These are phyloP conservation scores for Scaeva pyrastri DNA, from an alignment of 2,888 invertebrate genomes.

Conservation along the genomic window DNA sequence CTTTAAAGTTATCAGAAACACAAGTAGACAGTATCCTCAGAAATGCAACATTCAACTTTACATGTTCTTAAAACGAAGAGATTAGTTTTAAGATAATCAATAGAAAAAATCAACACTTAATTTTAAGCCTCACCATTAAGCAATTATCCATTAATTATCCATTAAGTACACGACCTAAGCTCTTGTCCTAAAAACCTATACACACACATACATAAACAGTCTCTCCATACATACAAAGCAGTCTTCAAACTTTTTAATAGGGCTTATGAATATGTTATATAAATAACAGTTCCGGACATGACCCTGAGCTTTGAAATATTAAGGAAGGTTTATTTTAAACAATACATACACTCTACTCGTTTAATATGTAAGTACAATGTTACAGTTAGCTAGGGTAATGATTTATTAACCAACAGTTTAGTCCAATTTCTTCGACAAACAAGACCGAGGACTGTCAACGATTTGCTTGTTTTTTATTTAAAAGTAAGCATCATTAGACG, in stretches of 20 bases:
- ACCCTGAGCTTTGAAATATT: not conserved
- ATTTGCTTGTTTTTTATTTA: not conserved
- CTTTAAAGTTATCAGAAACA: too few relatives aligned
- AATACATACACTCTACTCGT: too few relatives aligned
- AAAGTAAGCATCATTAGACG: not conserved
- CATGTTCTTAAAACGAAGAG: too few relatives aligned
- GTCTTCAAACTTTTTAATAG: not conserved
- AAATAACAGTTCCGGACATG: not conserved
- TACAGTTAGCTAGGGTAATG: not conserved
- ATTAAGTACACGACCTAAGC: not conserved
- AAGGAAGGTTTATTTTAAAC: too few relatives aligned
- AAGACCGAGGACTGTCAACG: not conserved
- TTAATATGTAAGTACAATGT: not conserved
- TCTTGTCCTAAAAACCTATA: not conserved
- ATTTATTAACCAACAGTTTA: constrained; percentile 1
- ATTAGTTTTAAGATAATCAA: too few relatives aligned
- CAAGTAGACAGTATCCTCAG: too few relatives aligned
- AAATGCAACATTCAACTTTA: too few relatives aligned
- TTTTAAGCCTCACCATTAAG: not conserved
- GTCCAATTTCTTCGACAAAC: not conserved
- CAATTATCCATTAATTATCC: not conserved
- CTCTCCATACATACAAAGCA: too few relatives aligned
- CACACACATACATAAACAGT: not conserved
- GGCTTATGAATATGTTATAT: not conserved
- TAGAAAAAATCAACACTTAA: too few relatives aligned